Evolutionary conservation across 2,888 invertebrate species (phyloP), one percentile per base, ranked within the genome.

Genomic region (Macrophya alboannulata): DNA sequence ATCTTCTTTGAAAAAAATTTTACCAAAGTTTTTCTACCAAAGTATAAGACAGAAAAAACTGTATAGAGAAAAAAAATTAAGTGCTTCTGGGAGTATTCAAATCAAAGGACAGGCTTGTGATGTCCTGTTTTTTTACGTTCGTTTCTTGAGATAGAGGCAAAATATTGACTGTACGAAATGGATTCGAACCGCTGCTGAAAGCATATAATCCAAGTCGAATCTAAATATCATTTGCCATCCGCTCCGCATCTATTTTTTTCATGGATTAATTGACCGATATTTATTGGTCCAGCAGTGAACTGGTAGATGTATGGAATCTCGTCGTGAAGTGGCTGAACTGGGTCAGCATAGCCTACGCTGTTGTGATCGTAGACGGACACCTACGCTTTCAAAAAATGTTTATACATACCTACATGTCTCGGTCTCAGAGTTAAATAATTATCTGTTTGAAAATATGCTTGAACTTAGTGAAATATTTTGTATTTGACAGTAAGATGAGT

Each of bases 311-410:
- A 31, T 31, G 51, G 51, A 77, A 55, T 77, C 51, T 51, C 17
- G 37, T 77, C 45, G 21, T 77, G 31, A 77, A 37, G 77, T 51
- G 17, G 31, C 10, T 8, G n/a, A 51, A 51, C 77, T 77, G 55
- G 77, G 77, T 55, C 76, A 77, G 25, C 15, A 25, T 51, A 25
- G 45, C 21, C 45, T 25, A 43, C 9, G 45, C 21, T 43, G 45
- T 45, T 37, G 68, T 68, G 37, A 37, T 25, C 4, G 68, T 15
- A 12, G 68, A 15, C 45, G 12, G 17, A 31, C 45, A 74, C 74
- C 74, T 45, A 74, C 74, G 74, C 45, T 74, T 74, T 74, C 45
- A 43, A 43, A 71, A 45, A 74, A 31, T 45, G n/a, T 43, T 40
- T 40, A 5, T 65, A 65, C 3, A 31, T 31, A 65, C 31, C 31